Conservation (phyloP, 37 sponge, comb jelly and placozoan genomes). For the Dysidea cf. avara region DNA sequence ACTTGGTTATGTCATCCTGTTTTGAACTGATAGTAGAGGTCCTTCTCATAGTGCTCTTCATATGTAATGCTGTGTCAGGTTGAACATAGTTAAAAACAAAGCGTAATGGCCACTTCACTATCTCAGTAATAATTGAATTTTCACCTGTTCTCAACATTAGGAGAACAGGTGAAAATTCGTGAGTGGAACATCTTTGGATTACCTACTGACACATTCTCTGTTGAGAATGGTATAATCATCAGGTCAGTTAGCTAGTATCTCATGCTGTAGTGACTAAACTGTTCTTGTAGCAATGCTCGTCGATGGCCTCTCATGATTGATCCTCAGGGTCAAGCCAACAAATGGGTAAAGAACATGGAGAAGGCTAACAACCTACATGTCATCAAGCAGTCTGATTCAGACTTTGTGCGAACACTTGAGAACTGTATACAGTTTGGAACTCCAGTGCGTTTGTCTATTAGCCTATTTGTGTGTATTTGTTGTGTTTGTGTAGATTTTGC, state of each 20-base stretch:
- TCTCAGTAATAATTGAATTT: no score
- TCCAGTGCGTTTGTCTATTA: slow-evolving; percentile 57
- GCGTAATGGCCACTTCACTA: no score
- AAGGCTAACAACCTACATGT: slow-evolving; percentile 92
- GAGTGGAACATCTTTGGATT: slow-evolving; percentile 93
- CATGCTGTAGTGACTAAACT: not conserved
- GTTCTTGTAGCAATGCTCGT: slow-evolving; percentile 77
- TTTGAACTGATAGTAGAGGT: no score
- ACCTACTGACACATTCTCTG: slow-evolving; percentile 93
- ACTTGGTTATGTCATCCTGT: no score
- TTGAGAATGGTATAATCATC: slow-evolving; percentile 95
- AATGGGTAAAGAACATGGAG: slow-evolving; percentile 99
- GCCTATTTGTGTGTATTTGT: not conserved
- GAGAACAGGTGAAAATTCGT: slow-evolving; percentile 87
- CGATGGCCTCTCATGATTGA: slow-evolving; percentile 99
- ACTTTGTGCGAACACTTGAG: slow-evolving; percentile 97
- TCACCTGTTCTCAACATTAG: no score
- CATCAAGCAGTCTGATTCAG: slow-evolving; percentile 91
- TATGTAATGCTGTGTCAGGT: no score
- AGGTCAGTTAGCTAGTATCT: slow-evolving; percentile 23
- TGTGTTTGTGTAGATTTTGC: slow-evolving; percentile 42
- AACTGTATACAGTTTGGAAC: slow-evolving; percentile 99
- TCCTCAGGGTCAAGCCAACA: slow-evolving; percentile 98
- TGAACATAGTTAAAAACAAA: no score
- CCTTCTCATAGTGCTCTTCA: no score